Percentiles rank a stretch among this genome's conserved stretches.
Evolutionary conservation across 2,888 invertebrate genomes (phyloP).

Genomic region (Xestia rhomboidea): DNA sequence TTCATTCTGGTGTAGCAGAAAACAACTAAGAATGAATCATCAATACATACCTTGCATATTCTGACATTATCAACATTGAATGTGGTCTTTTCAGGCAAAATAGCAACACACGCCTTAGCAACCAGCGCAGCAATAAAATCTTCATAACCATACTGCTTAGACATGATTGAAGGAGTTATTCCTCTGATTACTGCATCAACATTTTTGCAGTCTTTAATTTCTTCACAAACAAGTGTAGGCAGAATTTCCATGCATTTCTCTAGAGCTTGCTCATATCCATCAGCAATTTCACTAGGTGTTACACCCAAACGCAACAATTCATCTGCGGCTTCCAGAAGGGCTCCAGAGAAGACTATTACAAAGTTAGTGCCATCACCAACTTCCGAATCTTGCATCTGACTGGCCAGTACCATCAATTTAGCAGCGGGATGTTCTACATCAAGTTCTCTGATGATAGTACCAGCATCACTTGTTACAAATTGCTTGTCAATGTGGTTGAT

Average conservation of each 20-base stretch:
- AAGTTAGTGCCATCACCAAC: slow-evolving; percentile 99
- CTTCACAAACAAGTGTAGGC: slow-evolving; percentile 94
- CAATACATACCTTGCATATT: slow-evolving; percentile 94
- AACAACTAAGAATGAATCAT: not conserved
- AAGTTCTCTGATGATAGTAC: slow-evolving; percentile 98
- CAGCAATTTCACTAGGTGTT: slow-evolving; percentile 98
- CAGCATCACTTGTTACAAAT: slow-evolving; percentile 99
- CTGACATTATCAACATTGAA: slow-evolving; percentile 99
- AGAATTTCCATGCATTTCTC: slow-evolving; percentile 97
- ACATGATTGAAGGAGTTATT: slow-evolving; percentile 96
- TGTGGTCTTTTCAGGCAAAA: slow-evolving; percentile 95
- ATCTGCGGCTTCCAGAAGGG: slow-evolving; percentile 97
- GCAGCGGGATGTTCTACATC: slow-evolving; percentile 99
- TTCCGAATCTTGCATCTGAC: slow-evolving; percentile 99
- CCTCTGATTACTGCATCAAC: slow-evolving; percentile 93
- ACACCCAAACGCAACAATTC: slow-evolving; percentile 98
- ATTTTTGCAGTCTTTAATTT: slow-evolving; percentile 93
- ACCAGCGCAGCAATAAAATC: slow-evolving; percentile 96
- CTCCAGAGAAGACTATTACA: slow-evolving; percentile 98
- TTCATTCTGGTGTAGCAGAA: not conserved
- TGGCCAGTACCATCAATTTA: slow-evolving; percentile 98
- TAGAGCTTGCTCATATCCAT: slow-evolving; percentile 97
- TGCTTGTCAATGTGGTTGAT: slow-evolving; percentile 99
- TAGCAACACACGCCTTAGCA: slow-evolving; percentile 96
- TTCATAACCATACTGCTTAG: slow-evolving; percentile 99